Conservation (phyloP, 1,140 invertebrate species). For the Aplysia californica region DNA sequence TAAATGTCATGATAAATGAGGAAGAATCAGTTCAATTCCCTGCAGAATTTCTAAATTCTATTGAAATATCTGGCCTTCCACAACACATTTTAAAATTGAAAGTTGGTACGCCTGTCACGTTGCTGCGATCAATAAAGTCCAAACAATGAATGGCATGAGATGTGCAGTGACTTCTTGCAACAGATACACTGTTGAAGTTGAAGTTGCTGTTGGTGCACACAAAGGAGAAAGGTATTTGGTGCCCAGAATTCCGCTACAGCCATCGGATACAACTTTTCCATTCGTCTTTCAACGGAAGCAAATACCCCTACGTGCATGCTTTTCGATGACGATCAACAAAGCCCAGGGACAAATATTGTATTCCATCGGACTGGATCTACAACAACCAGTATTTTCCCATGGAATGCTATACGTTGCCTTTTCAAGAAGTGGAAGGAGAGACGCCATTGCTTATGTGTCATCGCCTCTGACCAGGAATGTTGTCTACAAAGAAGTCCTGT, state of each 20-base stretch:
- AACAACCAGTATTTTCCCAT: background rate
- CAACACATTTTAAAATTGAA: constrained; percentile 65
- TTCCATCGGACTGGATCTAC: background rate
- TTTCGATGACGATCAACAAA: background rate
- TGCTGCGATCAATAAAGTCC: constrained; percentile 63
- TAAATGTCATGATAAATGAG: constrained; percentile 39
- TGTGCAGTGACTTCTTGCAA: background rate
- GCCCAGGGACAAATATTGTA: background rate
- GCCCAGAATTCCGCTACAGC: background rate
- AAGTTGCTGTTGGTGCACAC: background rate
- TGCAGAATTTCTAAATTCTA: constrained; percentile 61
- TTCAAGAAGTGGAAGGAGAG: background rate
- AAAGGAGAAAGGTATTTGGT: background rate
- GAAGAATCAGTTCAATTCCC: constrained; percentile 45
- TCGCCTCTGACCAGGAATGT: background rate
- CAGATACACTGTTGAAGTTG: background rate
- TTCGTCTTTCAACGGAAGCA: background rate
- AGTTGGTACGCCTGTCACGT: constrained; percentile 58
- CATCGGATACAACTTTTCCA: background rate
- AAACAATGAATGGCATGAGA: constrained; percentile 2
- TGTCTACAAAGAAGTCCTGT: background rate
- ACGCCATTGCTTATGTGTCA: background rate
- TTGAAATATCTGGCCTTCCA: constrained; percentile 60
- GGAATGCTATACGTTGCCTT: background rate
- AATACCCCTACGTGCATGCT: too few species aligned